A percentile compares a stretch with the other conserved stretches of the same genome.
phyloP scores from a whole-genome alignment of 2,113 vertebrate genomes.

The Bungarus multicinctus region DNA sequence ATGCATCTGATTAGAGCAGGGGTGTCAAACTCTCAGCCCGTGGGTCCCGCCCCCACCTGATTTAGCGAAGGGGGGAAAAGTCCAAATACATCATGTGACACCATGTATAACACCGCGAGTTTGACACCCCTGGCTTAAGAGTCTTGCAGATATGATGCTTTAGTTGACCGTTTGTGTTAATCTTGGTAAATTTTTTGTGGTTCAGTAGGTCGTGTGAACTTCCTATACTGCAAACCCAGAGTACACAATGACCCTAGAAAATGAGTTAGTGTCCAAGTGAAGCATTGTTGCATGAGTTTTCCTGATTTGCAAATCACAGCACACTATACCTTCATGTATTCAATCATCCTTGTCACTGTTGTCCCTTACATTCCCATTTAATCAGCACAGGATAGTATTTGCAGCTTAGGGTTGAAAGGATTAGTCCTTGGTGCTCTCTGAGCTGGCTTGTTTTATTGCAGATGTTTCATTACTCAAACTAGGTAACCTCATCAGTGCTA shows the following conservation, averaged over 20 bases:
- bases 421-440: not conserved
- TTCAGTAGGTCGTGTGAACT: not conserved
- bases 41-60: too few relatives aligned
- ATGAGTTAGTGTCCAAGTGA: not conserved
- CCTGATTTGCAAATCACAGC: not conserved
- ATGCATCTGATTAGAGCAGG: not conserved
- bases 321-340: not conserved
- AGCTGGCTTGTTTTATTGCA: not conserved
- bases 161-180: not conserved
- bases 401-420: not conserved
- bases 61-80: too few relatives aligned
- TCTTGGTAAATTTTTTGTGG: not conserved
- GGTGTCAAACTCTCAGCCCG: too few relatives aligned
- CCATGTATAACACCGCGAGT: too few relatives aligned
- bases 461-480: not conserved
- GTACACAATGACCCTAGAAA: not conserved
- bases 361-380: not conserved
- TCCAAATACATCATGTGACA: too few relatives aligned
- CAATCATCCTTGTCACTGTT: not conserved
- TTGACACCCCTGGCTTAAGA: too few relatives aligned
- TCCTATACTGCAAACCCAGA: not conserved
- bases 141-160: not conserved
- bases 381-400: not conserved
- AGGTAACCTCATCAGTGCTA: not conserved
- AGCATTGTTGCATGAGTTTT: not conserved